Base-by-base conservation (phyloP, 2,888 invertebrate species). In the Acanthacorydalis orientalis region DNA sequence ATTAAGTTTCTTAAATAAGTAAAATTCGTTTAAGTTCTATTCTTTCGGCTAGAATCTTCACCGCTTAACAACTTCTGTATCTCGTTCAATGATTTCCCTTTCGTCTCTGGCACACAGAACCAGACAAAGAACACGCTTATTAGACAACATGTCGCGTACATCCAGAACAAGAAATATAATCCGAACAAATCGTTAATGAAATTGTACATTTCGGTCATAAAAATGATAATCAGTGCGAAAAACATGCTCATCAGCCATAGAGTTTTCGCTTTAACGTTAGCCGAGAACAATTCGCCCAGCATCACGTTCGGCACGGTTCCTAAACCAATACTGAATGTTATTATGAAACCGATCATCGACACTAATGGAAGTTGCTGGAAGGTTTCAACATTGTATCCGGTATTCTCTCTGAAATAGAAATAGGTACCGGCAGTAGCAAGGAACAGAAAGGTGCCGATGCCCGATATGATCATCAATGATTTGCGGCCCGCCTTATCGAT, bases 51-150 rank as follows among this genome's bases (percentile, higher is more conserved):
- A 1, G 11, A 12, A 8, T 50, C 53, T 38, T 56, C 54, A 7
- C 74, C 71, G 53, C 70, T 69, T 4, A 83, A 64, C 47, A 75
- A 70, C 16, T 74, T 72, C 58, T 82, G 81, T 56, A 82, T 82
- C 57, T 76, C 73, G 44, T 78, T 71, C 57, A 82, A 70, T 2
- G 79, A 79, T 57, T 79, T 80, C 48, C 80, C 79, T 60, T 78
- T 81, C 2, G 81, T 81, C 64, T 82, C 82, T 1, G 81, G 80
- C 14, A 82, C 70, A 53, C 72, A 62, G 16, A 73, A 60, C 45
- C 71, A 54, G 56, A 80, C 75, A 60, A 76, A 78, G 51, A 74
- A 61, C 44, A 80, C 64, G 1, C 79, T 78, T 47, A 77, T 49
- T 23, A 76, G 59, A 11, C 77, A 77, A 58, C 73, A 76, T 12